Base-by-base conservation (phyloP, 2,113 vertebrate genomes). In the Pterocles burchelli region DNA sequence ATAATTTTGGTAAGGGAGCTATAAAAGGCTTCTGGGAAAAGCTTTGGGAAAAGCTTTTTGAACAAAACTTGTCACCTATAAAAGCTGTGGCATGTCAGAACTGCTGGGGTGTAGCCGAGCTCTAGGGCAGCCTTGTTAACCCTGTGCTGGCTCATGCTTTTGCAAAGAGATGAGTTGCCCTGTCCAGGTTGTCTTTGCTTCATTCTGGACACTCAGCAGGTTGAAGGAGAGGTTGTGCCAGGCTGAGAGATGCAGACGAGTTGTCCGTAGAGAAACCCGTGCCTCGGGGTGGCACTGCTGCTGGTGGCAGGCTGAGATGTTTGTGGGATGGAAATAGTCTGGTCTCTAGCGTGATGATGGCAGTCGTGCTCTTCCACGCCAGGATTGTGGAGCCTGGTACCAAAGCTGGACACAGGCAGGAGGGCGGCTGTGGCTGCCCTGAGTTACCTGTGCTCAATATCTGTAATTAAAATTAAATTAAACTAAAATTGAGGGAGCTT, bases 251-350 rank as follows among this genome's bases (percentile, higher is more conserved):
- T 33, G n/a, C 57, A 38, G 48, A 3, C 11, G 6, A 10, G 28
- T 17, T 54, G 51, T 70, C 58, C 1, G 0, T 2, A 1, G 43
- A 34, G 58, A 29, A 77, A 11, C n/a, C 33, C 1, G 0, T 26
- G 24, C 1, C 26, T 31, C 6, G 1, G 28, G 34, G 79, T 43
- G 48, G 33, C 18, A 10, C 55, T 36, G 66, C 9, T 72, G 48
- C 48, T 48, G 10, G 0, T 6, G 31, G 25, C 41, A 45, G 52
- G 29, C 65, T 33, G 77, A 13, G 67, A 2, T 33, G 38, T 31
- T 28, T 7, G 2, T 6, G 43, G 38, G 45, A 2, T 57, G n/a
- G 62, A 14, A 66, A 25, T 43, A 12, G 63, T 72, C 21, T 55
- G 49, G 5, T 67, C 21, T n/a, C 28, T 9, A 2, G 22, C 0